Evolutionary conservation across 2,888 invertebrate genomes (phyloP).

Genomic region (Ormyrus thymus): DNA sequence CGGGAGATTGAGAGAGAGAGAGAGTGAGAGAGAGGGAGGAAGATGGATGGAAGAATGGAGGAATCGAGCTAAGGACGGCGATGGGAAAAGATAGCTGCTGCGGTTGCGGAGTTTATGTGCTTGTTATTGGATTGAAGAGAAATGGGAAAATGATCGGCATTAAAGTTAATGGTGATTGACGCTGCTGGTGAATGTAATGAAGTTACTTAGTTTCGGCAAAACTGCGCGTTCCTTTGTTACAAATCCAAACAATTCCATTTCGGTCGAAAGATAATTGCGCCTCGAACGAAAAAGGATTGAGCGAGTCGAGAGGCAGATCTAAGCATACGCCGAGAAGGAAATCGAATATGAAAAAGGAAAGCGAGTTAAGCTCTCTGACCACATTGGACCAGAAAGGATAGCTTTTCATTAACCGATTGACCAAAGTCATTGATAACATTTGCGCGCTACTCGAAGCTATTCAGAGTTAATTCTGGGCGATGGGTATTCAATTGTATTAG

Average conservation of each 20-base stretch:
- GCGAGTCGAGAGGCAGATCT: not conserved
- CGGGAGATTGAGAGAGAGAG: conserved; percentile 24
- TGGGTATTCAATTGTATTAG: conserved; percentile 20
- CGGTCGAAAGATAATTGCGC: conserved; percentile 6
- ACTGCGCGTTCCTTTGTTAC: too few species aligned
- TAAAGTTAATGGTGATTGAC: too few species aligned
- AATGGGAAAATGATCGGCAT: too few species aligned
- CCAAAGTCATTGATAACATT: not conserved
- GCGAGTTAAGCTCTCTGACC: not conserved
- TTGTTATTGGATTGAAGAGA: too few species aligned
- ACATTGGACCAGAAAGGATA: conserved; percentile 34
- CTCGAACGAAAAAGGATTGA: conserved; percentile 28
- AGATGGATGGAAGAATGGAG: not conserved
- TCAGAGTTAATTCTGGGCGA: not conserved
- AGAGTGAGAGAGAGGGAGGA: not conserved
- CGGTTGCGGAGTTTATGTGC: too few species aligned
- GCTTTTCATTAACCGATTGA: conserved; percentile 24
- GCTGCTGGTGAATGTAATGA: too few species aligned
- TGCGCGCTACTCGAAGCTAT: not conserved
- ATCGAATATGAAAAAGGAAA: conserved; percentile 9
- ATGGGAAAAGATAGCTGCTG: not conserved
- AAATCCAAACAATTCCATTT: too few species aligned
- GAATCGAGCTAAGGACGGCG: not conserved
- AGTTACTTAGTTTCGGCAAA: too few species aligned
- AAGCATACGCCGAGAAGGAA: not conserved